Evolutionary conservation across 92 coral and sea anemone genomes (phyloP), one percentile per base, ranked within the genome.

Genomic region (Siderastrea radians): DNA sequence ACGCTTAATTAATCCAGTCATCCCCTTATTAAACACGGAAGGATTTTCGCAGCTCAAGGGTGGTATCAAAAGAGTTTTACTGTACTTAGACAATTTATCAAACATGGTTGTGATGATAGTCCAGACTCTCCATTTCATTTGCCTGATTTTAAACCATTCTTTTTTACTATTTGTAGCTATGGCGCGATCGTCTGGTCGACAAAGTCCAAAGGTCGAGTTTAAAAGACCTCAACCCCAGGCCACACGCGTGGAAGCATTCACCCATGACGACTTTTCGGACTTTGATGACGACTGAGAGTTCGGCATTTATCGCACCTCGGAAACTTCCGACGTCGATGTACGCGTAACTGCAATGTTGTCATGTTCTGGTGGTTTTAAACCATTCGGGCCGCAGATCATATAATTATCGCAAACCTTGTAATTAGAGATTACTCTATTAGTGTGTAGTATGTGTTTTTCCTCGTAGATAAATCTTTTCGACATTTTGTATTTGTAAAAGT

Each of bases 181-280:
- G 16, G n/a, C 68, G 17, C 78, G 57, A 16, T 47, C 70, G 7
- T 57, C 86, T 15, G 86, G 84, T 44, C 84, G 84, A 50, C 84
- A 79, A 19, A 65, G 84, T 79, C 84, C 84, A 8, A 69, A 50
- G 73, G 4, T 78, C 58, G 71, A 51, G 66, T 81, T 82, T 55
- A 70, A 68, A 82, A 82, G 78, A 82, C 86, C 86, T 81, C 86
- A 81, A 16, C 73, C 90, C 90, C 72, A 86, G n/a, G 15, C 95
- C 26, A 89, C 92, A 43, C 89, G 88, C n/a, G 94, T 90, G 1
- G 65, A 86, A 57, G 91, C 92, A 15, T 90, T 93, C 60, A 53
- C 90, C 4, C 61, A 64, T 65, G 92, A 78, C 85, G 93, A 90
- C 48, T 58, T 80, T 68, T 92, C 95, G 14, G 96, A 93, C 61